A percentile compares a stretch with the other conserved stretches of the same genome.
Evolutionary conservation across 2,113 vertebrate genomes (phyloP).

Genomic region (Vicugna pacos): DNA sequence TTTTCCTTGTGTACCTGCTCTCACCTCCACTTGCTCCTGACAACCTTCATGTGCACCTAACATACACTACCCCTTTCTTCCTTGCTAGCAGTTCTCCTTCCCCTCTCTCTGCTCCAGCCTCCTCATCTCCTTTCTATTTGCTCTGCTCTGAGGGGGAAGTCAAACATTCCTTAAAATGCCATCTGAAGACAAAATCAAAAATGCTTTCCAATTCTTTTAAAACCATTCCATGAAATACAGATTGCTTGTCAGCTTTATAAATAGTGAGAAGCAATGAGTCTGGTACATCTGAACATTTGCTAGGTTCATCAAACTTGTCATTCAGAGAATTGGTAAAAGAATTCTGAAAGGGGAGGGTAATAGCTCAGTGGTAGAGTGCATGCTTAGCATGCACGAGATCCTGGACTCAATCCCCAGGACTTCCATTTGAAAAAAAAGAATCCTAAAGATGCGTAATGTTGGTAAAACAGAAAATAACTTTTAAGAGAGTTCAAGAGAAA

Average conservation of each 20-base stretch:
- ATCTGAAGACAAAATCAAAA: slow-evolving; percentile 31
- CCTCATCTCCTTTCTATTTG: background rate
- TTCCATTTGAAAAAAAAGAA: background rate
- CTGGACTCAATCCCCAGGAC: no score
- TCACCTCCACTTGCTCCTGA: background rate
- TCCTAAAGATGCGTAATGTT: slow-evolving; percentile 46
- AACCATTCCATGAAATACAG: slow-evolving; percentile 39
- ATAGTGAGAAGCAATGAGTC: background rate
- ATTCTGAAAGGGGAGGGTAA: background rate
- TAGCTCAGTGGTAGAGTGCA: no score
- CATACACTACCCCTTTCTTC: background rate
- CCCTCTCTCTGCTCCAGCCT: no score
- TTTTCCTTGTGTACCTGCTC: background rate
- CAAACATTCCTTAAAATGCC: slow-evolving; percentile 4
- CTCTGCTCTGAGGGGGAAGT: background rate
- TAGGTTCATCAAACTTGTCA: slow-evolving; percentile 52
- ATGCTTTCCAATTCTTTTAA: slow-evolving; percentile 42
- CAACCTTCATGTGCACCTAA: background rate
- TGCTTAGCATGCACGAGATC: no score
- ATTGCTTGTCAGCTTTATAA: slow-evolving; percentile 33
- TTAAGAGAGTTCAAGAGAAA: slow-evolving; percentile 42
- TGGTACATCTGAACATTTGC: background rate
- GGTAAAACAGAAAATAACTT: slow-evolving; percentile 51
- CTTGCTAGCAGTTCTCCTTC: background rate
- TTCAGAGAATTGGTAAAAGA: slow-evolving; percentile 45